phyloP scores from a whole-genome alignment of 2,113 vertebrate genomes.

The Tupaia tana region DNA sequence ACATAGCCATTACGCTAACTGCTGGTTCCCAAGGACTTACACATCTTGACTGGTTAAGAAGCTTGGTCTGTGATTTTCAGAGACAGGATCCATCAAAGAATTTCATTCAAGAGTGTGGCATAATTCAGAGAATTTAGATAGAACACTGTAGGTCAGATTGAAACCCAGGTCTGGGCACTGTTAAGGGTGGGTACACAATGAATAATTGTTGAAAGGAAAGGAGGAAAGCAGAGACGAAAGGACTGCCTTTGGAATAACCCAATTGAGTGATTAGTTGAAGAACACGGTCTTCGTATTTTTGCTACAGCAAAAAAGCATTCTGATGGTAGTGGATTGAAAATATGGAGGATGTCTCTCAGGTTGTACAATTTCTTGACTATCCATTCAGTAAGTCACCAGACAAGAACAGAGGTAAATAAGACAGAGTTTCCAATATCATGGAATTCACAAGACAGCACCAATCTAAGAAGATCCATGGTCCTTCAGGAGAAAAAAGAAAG shows the following conservation, averaged over 20 bases:
- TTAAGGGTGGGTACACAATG: too few species aligned
- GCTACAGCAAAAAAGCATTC: neutral
- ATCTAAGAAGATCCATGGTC: neutral
- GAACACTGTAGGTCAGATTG: neutral
- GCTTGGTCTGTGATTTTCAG: neutral
- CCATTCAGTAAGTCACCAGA: neutral
- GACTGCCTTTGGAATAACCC: neutral
- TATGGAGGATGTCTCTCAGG: neutral
- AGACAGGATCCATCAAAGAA: neutral
- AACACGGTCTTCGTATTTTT: neutral
- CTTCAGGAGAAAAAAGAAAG: neutral
- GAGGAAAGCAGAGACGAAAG: neutral
- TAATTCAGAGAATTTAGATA: neutral
- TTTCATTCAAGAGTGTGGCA: neutral
- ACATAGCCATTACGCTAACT: too few species aligned
- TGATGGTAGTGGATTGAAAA: neutral
- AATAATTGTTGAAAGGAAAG: neutral
- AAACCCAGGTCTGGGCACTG: neutral
- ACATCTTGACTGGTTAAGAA: neutral
- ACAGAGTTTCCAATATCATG: neutral
- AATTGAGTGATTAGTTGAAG: neutral
- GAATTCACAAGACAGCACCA: neutral
- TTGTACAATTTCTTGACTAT: neutral
- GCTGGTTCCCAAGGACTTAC: fast-evolving
- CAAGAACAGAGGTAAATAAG: neutral